Percentiles rank a stretch among this genome's conserved stretches.
phyloP scores from a whole-genome alignment of 2,888 invertebrate species.

The Aphidoletes aphidimyza region DNA sequence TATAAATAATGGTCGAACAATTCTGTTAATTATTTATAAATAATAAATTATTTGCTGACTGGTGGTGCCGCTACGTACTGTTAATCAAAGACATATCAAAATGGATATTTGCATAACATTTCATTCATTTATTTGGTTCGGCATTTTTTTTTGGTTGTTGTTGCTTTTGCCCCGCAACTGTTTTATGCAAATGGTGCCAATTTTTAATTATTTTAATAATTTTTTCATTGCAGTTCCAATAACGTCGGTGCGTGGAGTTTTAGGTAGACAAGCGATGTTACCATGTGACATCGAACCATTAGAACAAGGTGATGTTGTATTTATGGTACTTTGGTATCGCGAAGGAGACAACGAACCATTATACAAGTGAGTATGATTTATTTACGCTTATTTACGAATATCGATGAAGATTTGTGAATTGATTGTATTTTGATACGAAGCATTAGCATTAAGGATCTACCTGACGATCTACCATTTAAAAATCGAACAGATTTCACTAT shows the following conservation, averaged over 20 bases:
- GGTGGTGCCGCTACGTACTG: neutral
- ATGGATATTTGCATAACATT: neutral
- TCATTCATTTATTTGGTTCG: neutral
- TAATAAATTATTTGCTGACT: constrained; percentile 51
- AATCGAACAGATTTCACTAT: too few relatives aligned
- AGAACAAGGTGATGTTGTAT: constrained; percentile 82
- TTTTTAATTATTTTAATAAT: constrained; percentile 51
- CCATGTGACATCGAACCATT: constrained; percentile 88
- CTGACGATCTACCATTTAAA: too few relatives aligned
- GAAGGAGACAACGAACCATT: constrained; percentile 84
- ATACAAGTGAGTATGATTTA: constrained; percentile 74
- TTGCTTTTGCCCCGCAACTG: neutral
- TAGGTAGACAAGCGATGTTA: constrained; percentile 82
- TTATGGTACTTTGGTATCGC: constrained; percentile 91
- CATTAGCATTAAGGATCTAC: too few relatives aligned
- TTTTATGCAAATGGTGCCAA: constrained; percentile 43
- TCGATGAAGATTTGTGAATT: too few relatives aligned
- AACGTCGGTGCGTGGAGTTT: constrained; percentile 82
- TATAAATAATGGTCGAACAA: neutral
- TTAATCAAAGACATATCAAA: constrained; percentile 36
- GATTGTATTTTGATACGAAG: too few relatives aligned
- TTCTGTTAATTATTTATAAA: constrained; percentile 25
- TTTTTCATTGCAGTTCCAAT: constrained; percentile 76
- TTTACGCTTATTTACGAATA: too few relatives aligned
- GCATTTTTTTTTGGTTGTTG: neutral